These are phyloP conservation scores for Baccha elongata DNA, from an alignment of 2,888 invertebrate genomes.

Conservation along the genomic window DNA sequence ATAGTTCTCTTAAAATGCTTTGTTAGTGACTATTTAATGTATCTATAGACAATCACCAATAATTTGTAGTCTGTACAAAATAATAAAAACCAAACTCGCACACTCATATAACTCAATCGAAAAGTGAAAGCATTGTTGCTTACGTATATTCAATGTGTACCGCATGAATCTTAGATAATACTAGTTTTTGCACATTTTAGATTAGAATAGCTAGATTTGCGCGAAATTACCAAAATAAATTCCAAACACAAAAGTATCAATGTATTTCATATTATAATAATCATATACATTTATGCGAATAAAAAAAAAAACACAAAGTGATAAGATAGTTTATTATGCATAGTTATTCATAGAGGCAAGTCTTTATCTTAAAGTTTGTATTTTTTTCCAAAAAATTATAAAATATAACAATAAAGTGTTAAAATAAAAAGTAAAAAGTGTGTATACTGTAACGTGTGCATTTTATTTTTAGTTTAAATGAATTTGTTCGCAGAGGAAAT, in stretches of 20 bases:
- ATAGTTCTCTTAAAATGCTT: no score
- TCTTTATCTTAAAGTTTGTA: background rate
- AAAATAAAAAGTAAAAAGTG: no score
- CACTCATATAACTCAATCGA: background rate
- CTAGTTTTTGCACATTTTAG: constrained; percentile 45
- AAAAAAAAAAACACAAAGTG: background rate
- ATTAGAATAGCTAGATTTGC: constrained; percentile 28
- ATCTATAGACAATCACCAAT: no score
- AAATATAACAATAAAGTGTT: no score
- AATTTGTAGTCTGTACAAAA: background rate
- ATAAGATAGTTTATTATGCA: background rate
- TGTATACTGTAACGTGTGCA: no score
- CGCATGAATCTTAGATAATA: constrained; percentile 17
- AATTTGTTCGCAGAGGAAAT: no score
- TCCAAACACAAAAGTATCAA: no score
- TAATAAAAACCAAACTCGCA: background rate
- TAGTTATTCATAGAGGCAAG: background rate
- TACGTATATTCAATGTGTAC: background rate
- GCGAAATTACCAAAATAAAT: constrained; percentile 21
- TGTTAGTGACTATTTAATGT: background rate
- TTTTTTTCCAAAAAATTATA: no score
- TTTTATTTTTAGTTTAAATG: no score
- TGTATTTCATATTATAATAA: constrained; percentile 28
- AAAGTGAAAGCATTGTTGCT: background rate
- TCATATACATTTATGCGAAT: background rate